Evolutionary conservation across 2,888 invertebrate species (phyloP).

Genomic region (Cryptocheilus praepositus): DNA sequence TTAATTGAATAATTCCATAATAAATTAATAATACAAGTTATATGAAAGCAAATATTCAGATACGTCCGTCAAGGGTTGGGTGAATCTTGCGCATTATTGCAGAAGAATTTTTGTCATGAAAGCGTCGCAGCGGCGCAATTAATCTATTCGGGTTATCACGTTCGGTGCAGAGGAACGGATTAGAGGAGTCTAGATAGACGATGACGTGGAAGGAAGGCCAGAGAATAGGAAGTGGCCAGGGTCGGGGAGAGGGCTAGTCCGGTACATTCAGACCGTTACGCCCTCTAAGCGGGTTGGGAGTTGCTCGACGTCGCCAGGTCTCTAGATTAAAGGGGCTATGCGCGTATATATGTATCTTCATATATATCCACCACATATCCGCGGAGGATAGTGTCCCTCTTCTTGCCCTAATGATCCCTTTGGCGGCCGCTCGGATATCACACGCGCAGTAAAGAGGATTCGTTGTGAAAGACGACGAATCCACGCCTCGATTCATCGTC

Average conservation of each 20-base stretch:
- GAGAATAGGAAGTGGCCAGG: not conserved
- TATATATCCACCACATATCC: constrained; percentile 24
- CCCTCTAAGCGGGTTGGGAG: constrained; percentile 16
- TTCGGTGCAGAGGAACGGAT: not conserved
- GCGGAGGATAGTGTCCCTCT: constrained; percentile 37
- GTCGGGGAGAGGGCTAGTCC: not conserved
- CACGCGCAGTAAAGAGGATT: constrained; percentile 25
- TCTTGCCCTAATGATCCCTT: constrained; percentile 47
- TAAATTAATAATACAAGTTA: too few relatives aligned
- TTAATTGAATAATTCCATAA: too few relatives aligned
- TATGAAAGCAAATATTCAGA: too few relatives aligned
- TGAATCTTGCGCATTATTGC: too few relatives aligned
- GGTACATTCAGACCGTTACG: constrained; percentile 2
- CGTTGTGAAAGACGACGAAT: constrained; percentile 33
- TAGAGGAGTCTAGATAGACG: not conserved
- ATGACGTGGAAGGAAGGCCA: not conserved
- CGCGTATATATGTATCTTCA: constrained; percentile 30
- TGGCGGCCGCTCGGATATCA: constrained; percentile 30
- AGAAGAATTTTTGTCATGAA: too few relatives aligned
- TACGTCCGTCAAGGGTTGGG: too few relatives aligned
- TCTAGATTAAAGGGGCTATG: constrained; percentile 53
- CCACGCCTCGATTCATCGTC: constrained; percentile 34
- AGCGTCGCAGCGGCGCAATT: too few relatives aligned
- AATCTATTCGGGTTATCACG: too few relatives aligned
- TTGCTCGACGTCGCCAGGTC: constrained; percentile 38